Conservation (phyloP, 2,797 vertebrate species). For the Myotis daubentonii region DNA sequence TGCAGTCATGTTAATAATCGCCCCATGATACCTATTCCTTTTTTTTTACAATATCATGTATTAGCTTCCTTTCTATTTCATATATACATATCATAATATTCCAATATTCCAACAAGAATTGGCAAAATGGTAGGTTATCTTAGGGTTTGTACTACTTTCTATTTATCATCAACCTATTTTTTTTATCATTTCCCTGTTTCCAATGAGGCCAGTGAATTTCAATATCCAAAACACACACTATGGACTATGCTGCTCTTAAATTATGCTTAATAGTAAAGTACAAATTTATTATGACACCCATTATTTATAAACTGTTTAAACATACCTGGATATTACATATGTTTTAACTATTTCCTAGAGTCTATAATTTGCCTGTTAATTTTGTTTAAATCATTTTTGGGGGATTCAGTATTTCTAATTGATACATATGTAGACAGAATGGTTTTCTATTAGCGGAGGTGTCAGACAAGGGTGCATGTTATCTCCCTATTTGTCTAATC, state of each 20-base stretch:
- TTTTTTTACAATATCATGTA: background rate
- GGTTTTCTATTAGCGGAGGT: background rate
- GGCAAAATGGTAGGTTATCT: background rate
- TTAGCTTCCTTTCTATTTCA: background rate
- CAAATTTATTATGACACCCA: background rate
- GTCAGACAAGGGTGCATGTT: background rate
- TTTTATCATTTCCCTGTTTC: conserved; percentile 9
- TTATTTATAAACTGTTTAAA: background rate
- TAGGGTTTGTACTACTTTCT: background rate
- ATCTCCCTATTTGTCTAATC: background rate
- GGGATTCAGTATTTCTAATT: background rate
- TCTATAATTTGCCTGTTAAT: background rate
- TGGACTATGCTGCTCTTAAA: background rate
- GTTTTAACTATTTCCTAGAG: conserved; percentile 26
- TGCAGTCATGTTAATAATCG: background rate
- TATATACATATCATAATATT: background rate
- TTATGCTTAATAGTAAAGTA: conserved; percentile 10
- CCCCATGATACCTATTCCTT: background rate
- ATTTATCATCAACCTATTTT: background rate
- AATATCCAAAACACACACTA: background rate
- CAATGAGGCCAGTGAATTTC: background rate
- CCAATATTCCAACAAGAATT: background rate
- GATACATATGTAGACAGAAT: background rate
- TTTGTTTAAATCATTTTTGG: background rate
- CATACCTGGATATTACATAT: background rate